A percentile compares a stretch with the other conserved stretches of the same genome.
These are phyloP conservation scores for Coelopa pilipes DNA, from an alignment of 2,888 invertebrate species.

Conservation along the genomic window DNA sequence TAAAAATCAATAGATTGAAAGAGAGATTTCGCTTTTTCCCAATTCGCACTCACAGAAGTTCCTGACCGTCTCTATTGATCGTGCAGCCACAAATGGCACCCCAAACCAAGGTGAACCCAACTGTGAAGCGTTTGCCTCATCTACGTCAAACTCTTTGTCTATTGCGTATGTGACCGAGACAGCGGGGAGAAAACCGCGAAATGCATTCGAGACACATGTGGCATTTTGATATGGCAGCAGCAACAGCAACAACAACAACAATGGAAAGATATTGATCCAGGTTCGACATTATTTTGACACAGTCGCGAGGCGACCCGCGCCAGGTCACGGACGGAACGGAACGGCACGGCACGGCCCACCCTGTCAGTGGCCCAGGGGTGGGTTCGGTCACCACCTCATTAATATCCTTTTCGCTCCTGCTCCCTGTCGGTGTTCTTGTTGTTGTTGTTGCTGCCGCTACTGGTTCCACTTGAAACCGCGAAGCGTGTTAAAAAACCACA, in stretches of 20 bases:
- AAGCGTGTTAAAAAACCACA: slow-evolving; percentile 23
- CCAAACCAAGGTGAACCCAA: not conserved
- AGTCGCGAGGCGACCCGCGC: not conserved
- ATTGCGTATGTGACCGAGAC: not conserved
- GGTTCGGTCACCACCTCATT: not conserved
- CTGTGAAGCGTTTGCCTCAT: not conserved
- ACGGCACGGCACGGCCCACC: too few species aligned
- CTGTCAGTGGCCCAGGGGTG: not conserved
- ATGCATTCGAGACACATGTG: slow-evolving; percentile 16
- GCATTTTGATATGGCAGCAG: not conserved
- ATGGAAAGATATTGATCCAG: not conserved
- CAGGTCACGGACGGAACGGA: not conserved
- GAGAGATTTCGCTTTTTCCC: too few species aligned
- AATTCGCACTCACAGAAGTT: too few species aligned
- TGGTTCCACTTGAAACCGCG: slow-evolving; percentile 19
- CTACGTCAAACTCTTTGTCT: not conserved
- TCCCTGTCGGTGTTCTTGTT: not conserved
- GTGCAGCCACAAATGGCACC: not conserved
- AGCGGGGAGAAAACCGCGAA: slow-evolving; percentile 5
- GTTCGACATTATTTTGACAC: slow-evolving; percentile 10
- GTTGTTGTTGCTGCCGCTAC: not conserved
- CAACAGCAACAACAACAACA: not conserved
- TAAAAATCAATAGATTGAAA: too few species aligned
- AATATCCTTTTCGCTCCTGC: not conserved
- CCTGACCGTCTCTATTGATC: not conserved